These are phyloP conservation scores for Rhagoletis pomonella DNA, from an alignment of 1,140 invertebrate species.

Conservation along the genomic window DNA sequence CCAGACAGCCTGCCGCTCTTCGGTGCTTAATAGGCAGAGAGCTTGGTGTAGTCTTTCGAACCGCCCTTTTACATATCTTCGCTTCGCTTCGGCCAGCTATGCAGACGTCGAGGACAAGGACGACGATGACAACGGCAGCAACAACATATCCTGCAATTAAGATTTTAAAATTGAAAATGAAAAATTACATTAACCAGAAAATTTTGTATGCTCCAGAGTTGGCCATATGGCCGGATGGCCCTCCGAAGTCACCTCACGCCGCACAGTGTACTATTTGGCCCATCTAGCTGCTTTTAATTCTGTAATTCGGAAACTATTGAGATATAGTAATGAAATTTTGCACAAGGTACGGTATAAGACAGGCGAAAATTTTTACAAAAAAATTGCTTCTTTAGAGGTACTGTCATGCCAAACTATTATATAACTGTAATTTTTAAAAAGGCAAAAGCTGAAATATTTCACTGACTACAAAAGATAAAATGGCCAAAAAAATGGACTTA, in stretches of 20 bases:
- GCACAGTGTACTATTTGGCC: too few species aligned
- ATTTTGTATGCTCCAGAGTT: neutral
- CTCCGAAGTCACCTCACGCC: neutral
- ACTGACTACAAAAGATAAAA: too few species aligned
- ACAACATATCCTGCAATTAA: conserved; percentile 43
- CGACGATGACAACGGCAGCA: neutral
- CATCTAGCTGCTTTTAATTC: too few species aligned
- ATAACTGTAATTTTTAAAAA: too few species aligned
- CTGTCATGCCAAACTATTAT: too few species aligned
- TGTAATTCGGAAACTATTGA: too few species aligned
- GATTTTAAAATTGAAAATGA: conserved; percentile 52
- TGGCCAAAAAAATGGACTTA: too few species aligned
- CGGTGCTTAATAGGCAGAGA: neutral
- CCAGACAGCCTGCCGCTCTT: neutral
- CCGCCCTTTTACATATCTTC: neutral
- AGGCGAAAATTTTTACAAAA: too few species aligned
- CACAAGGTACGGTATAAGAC: too few species aligned
- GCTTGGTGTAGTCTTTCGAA: neutral
- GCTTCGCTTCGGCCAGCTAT: neutral
- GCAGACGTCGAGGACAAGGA: neutral
- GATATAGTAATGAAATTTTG: too few species aligned
- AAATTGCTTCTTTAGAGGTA: too few species aligned
- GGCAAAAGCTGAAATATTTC: too few species aligned
- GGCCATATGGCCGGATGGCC: neutral
- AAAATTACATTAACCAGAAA: conserved; percentile 51